These are phyloP conservation scores for Hylyphantes graminicola DNA, from an alignment of 1,140 invertebrate species.

Conservation along the genomic window DNA sequence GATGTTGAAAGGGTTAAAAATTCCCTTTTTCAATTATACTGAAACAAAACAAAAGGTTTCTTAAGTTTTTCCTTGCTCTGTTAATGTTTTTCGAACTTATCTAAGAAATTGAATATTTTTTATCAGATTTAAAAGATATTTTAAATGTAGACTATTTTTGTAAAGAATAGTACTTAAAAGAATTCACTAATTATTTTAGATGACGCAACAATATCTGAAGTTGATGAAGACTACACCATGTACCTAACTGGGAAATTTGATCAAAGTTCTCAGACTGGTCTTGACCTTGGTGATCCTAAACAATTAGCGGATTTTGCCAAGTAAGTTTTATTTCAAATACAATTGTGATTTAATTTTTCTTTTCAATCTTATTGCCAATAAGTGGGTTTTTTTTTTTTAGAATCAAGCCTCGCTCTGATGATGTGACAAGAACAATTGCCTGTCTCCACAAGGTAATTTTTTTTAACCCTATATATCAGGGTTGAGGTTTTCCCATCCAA, in stretches of 20 bases:
- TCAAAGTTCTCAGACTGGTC: conserved; percentile 79
- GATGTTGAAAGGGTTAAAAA: too few species aligned
- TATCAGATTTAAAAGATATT: not conserved
- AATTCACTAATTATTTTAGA: conserved; percentile 36
- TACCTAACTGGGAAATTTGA: conserved; percentile 92
- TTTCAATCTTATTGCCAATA: not conserved
- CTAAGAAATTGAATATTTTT: too few species aligned
- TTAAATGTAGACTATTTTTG: not conserved
- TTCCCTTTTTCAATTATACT: too few species aligned
- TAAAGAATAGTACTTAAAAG: too few species aligned
- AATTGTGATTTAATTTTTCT: not conserved
- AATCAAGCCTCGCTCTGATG: conserved; percentile 80
- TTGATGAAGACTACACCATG: conserved; percentile 92
- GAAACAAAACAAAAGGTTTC: too few species aligned
- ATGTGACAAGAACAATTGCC: conserved; percentile 85
- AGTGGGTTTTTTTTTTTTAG: not conserved
- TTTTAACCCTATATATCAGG: too few species aligned
- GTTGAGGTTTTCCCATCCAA: too few species aligned
- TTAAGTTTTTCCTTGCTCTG: too few species aligned
- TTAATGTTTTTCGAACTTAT: too few species aligned
- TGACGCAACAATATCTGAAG: conserved; percentile 74
- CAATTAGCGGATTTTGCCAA: conserved; percentile 90
- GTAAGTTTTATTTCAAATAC: conserved; percentile 58
- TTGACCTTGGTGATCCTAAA: conserved; percentile 92
- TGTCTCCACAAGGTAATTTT: conserved; percentile 85